Base-by-base conservation (phyloP, 2,113 vertebrate species). In the Nothobranchius furzeri region DNA sequence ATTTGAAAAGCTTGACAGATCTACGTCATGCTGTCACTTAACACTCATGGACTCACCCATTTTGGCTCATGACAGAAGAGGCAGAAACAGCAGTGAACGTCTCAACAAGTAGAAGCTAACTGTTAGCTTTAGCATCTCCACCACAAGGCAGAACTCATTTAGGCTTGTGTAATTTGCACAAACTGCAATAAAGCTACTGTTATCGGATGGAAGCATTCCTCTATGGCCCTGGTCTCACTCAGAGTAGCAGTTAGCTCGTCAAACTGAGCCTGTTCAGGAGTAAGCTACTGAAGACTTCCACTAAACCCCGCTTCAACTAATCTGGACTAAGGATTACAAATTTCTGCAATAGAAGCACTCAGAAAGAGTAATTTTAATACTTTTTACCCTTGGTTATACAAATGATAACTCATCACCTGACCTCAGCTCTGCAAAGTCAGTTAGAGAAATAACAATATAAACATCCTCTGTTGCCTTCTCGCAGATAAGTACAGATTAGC, bases 381-480 rank as follows among this genome's bases (percentile, higher is more conserved):
- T 3, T 47, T 47, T 5, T 7, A 40, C 3, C 37, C 9, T 40
- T 3, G 1, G 37, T 40, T 8, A 8, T 40, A 40, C 7, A 40
- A 40, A 7, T 40, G 4, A 3, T 9, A 40, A 40, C 37, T 40
- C 37, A 9, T 40, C 37, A 40, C 30, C 2, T 48, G 5, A 48
- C 12, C 46, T 48, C 46, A 48, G 46, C 15, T 48, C 47, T n/a
- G 5, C 47, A 6, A 17, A 52, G 3, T 2, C 4, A 12, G 20
- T 25, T 20, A 12, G 3, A 4, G 12, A 9, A 24, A 20, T 15
- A 53, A 47, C 0, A 54, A 73, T 60, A 74, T 65, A 61, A 76
- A 86, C 56, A 47, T 54, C 69, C 63, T 64, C 78, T 24, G 45
- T 52, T 74, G 80, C 66, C 67, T 60, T 71, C 60, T 79, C 73